phyloP scores from a whole-genome alignment of 2,797 vertebrate species.

The Falco berigora region DNA sequence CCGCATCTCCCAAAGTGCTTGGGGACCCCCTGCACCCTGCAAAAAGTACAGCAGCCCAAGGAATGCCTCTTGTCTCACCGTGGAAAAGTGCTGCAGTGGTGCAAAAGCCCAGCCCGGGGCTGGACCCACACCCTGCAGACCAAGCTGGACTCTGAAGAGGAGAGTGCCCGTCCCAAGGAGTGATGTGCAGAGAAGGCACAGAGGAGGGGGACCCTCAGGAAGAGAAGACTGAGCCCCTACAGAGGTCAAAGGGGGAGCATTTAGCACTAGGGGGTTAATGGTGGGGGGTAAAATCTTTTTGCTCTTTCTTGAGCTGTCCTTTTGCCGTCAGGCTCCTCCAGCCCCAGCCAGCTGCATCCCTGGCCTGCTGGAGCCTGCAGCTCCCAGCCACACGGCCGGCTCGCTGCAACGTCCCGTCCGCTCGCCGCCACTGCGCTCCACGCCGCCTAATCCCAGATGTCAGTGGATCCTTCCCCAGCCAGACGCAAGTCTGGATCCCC shows the following conservation, averaged over 20 bases:
- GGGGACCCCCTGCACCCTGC: fast-evolving
- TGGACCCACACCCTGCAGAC: background rate
- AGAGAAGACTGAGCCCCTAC: fast-evolving
- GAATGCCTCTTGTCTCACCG: background rate
- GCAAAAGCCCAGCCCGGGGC: background rate
- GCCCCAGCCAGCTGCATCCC: background rate
- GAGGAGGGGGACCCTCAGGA: background rate
- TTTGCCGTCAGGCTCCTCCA: background rate
- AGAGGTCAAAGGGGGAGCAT: fast-evolving
- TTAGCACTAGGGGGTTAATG: fast-evolving
- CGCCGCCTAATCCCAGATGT: conserved; percentile 61
- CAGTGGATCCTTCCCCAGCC: conserved; percentile 69
- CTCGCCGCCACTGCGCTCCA: conserved; percentile 6
- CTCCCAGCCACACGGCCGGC: background rate
- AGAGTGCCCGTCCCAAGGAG: background rate
- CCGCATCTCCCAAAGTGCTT: fast-evolving
- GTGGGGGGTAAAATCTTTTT: background rate
- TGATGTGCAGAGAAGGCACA: fast-evolving
- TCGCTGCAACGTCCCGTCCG: background rate
- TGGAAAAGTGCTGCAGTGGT: background rate
- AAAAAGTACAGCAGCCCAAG: background rate
- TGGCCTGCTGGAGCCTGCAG: background rate
- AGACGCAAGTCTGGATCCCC: conserved; percentile 59
- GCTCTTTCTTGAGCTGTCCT: background rate
- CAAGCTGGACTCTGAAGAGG: background rate